phyloP scores from a whole-genome alignment of 2,113 vertebrate species.

The Chunga burmeisteri region DNA sequence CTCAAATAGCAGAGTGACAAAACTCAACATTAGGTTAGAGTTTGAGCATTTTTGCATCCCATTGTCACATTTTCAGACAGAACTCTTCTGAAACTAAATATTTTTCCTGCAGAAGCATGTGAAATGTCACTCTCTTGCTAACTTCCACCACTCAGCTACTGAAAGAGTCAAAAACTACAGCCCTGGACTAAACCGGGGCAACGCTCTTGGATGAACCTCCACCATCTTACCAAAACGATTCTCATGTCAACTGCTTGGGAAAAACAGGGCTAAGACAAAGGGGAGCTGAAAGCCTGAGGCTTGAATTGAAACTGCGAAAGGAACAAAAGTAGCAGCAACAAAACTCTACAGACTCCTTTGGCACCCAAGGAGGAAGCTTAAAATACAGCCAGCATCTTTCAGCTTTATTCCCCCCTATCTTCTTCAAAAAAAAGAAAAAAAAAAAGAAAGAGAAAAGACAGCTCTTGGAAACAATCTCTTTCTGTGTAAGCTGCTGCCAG shows the following conservation, averaged over 20 bases:
- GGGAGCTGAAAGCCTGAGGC: constrained; percentile 40
- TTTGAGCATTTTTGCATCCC: neutral
- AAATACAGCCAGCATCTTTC: constrained; percentile 31
- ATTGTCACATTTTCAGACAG: neutral
- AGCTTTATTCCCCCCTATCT: neutral
- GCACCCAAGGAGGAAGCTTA: constrained; percentile 63
- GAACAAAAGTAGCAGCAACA: constrained; percentile 56
- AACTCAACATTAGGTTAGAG: neutral
- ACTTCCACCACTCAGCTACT: neutral
- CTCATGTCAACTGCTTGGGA: constrained; percentile 53
- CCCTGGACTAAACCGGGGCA: neutral
- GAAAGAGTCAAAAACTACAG: neutral
- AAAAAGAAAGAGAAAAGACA: neutral
- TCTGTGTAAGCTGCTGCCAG: constrained; percentile 12
- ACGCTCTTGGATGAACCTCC: neutral
- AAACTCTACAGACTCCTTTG: constrained; percentile 50
- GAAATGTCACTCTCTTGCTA: neutral
- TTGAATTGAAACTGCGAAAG: constrained; percentile 62
- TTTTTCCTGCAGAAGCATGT: neutral
- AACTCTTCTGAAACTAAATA: neutral
- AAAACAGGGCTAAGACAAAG: constrained; percentile 46
- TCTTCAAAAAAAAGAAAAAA: neutral
- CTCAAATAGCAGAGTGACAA: neutral
- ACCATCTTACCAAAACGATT: neutral
- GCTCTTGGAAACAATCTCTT: constrained; percentile 2